phyloP scores from a whole-genome alignment of 2,797 vertebrate genomes.

The Furcifer pardalis region DNA sequence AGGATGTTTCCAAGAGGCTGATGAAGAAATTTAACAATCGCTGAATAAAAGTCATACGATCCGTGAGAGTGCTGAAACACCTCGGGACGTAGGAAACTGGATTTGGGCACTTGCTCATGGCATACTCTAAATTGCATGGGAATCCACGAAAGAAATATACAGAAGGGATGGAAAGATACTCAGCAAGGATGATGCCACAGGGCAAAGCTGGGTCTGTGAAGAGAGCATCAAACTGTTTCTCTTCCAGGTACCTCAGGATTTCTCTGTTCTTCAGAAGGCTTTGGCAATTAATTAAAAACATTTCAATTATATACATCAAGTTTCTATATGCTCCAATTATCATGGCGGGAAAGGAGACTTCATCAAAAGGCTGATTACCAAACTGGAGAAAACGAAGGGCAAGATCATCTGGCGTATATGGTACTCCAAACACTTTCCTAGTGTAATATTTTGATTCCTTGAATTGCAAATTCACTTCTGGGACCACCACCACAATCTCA shows the following conservation, averaged over 20 bases:
- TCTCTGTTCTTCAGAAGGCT: slow-evolving; percentile 64
- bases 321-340: not conserved
- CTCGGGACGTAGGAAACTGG: slow-evolving; percentile 74
- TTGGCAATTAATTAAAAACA: slow-evolving; percentile 27
- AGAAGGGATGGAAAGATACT: slow-evolving; percentile 64
- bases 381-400: not conserved
- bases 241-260: slow-evolving; percentile 55
- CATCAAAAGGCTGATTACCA: slow-evolving; percentile 14
- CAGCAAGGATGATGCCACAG: slow-evolving; percentile 67
- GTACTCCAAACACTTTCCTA: slow-evolving; percentile 71
- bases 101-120: slow-evolving; percentile 61
- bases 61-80: slow-evolving; percentile 34
- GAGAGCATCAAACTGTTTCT: slow-evolving; percentile 62
- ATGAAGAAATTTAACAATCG: slow-evolving; percentile 66
- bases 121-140: slow-evolving; percentile 64
- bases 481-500: slow-evolving; percentile 78
- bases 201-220: slow-evolving; percentile 71
- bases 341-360: slow-evolving; percentile 2
- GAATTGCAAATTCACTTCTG: slow-evolving; percentile 73
- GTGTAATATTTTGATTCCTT: slow-evolving; percentile 72
- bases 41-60: slow-evolving; percentile 73
- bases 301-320: fast-evolving
- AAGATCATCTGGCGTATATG: slow-evolving; percentile 62
- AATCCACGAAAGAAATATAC: slow-evolving; percentile 63
- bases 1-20: slow-evolving; percentile 41